Conservation (phyloP, 2,888 invertebrate species). For the Pseudococcus longispinus region DNA sequence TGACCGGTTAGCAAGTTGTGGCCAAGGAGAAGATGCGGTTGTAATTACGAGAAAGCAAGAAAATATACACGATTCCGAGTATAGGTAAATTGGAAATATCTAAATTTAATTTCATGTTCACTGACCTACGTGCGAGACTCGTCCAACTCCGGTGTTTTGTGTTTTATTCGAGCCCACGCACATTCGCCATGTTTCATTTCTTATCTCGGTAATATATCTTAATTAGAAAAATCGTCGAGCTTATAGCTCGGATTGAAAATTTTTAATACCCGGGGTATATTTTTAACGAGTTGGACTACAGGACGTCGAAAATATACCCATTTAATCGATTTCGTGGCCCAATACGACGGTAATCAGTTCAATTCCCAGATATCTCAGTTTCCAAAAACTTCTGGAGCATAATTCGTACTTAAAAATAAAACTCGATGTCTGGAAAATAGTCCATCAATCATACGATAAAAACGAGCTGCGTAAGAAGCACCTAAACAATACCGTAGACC, state of each 20-base stretch:
- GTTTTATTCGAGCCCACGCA: constrained; percentile 21
- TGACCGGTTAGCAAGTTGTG: background rate
- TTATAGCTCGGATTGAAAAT: background rate
- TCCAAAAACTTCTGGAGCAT: background rate
- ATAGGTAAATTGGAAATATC: background rate
- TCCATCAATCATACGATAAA: background rate
- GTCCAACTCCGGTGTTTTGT: background rate
- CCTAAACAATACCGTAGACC: background rate
- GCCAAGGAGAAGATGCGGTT: background rate
- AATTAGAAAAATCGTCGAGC: background rate
- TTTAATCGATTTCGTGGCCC: background rate
- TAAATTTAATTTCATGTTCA: constrained; percentile 38
- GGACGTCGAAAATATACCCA: background rate
- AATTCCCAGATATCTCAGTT: background rate
- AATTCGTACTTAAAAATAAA: background rate
- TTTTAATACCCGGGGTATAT: background rate
- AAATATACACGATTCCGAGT: background rate
- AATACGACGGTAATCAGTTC: background rate
- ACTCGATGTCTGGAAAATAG: background rate
- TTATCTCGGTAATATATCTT: constrained; percentile 34
- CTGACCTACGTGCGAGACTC: background rate
- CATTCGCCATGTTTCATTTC: background rate
- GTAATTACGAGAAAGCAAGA: constrained; percentile 1
- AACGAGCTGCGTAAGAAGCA: background rate
- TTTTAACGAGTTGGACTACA: background rate